Evolutionary conservation across 2,888 invertebrate genomes (phyloP), one percentile per base, ranked within the genome.

Genomic region (Ganaspis brasiliensis): DNA sequence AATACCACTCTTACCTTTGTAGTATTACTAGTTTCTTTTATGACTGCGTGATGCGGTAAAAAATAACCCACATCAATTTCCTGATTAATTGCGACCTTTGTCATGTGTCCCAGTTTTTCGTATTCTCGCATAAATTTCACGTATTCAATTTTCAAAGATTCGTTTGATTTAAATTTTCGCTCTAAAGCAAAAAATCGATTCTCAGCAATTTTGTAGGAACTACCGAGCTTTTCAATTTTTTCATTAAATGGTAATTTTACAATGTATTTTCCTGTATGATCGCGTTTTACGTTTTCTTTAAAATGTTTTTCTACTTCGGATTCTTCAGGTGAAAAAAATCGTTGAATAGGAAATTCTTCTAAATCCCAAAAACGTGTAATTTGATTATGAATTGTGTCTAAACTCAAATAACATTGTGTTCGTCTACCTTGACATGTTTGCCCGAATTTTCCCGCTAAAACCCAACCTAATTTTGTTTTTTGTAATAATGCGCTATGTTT

Each of bases 1-100:
- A 85, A 85, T 6, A 85, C 84, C 0, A 83, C 80, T 0, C 86
- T 78, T 10, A 84, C 9, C 72, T 83, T 87, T 5, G 82, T 84
- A 0, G 84, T 78, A 9, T 14, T 5, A 40, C 81, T 78, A 16
- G 76, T 37, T 45, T 78, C 74, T 52, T 81, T 82, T 12, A 81
- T 24, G 5, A 82, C 80, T 10, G 73, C 73, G 24, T 77, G 81
- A 61, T 77, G 81, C 1, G 82, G 82, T 2, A 79, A 24, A 24
- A 19, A 72, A 57, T 57, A 76, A 3, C 14, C 14, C 2, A 4
- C 14, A 14, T 59, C 9, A 14, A 21, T 4, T 9, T 4, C 4
- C 4, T n/a, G 2, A 14, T 24, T 21, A 6, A 6, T 14, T 16
- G 31, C 16, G 55, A 21, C 21, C 37, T 26, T 57, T 14, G 74